Conservation (phyloP, 1,140 invertebrate genomes). For the Nixonia krombeini region DNA sequence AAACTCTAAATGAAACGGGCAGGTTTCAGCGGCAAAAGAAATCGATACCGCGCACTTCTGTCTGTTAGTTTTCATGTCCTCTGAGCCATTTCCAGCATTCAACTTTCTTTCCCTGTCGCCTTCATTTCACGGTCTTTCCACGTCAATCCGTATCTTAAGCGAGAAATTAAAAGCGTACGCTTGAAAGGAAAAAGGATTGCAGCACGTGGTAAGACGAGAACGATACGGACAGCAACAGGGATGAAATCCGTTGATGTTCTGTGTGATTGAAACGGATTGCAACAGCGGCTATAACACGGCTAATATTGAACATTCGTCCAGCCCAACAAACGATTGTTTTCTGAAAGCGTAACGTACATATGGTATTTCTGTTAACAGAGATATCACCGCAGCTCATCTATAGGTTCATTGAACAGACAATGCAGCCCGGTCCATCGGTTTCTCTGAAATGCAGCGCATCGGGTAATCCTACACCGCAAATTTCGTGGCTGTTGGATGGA, state of each 20-base stretch:
- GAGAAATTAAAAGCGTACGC: too few relatives aligned
- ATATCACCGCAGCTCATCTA: constrained; percentile 73
- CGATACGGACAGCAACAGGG: too few relatives aligned
- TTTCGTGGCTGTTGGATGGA: constrained; percentile 75
- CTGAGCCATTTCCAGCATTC: not conserved
- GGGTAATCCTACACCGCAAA: constrained; percentile 78
- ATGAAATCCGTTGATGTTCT: too few relatives aligned
- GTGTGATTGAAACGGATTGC: too few relatives aligned
- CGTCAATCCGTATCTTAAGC: too few relatives aligned
- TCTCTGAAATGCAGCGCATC: constrained; percentile 77
- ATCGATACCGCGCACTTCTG: constrained; percentile 25
- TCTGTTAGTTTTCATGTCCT: constrained; percentile 11
- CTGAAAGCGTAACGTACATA: too few relatives aligned
- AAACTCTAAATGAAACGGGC: constrained; percentile 21
- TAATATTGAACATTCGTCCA: too few relatives aligned
- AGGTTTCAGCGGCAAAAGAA: constrained; percentile 27
- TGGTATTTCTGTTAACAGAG: constrained; percentile 66
- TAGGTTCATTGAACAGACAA: constrained; percentile 75
- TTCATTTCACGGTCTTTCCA: too few relatives aligned
- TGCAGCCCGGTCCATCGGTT: constrained; percentile 75
- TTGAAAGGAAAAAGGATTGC: too few relatives aligned
- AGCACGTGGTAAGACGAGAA: too few relatives aligned
- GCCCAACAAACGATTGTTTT: too few relatives aligned
- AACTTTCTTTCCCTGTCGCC: not conserved
- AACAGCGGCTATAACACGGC: too few relatives aligned